Evolutionary conservation across 2,797 vertebrate genomes (phyloP).

Genomic region (Limosa lapponica): DNA sequence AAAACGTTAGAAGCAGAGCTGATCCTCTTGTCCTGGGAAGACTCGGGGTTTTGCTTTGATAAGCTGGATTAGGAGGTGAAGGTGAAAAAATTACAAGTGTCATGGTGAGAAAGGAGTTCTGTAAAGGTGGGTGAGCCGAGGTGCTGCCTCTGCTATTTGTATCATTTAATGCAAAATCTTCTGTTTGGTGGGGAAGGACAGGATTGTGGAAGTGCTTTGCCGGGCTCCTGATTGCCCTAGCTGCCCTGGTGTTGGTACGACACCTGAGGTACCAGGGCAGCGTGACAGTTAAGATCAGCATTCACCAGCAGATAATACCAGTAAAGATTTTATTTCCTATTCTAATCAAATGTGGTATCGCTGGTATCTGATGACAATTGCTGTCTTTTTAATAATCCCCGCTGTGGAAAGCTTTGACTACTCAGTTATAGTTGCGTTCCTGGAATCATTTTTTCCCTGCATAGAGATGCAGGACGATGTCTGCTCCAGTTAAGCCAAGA

Average conservation of each 20-base stretch:
- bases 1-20: background rate
- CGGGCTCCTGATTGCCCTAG: background rate
- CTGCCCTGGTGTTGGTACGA: background rate
- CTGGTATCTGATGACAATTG: conserved; percentile 24
- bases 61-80: background rate
- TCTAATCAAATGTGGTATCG: background rate
- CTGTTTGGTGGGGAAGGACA: background rate
- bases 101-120: background rate
- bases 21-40: background rate
- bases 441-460: background rate
- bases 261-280: background rate
- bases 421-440: background rate
- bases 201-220: background rate
- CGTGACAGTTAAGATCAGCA: background rate
- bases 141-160: background rate
- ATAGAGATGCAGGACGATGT: background rate
- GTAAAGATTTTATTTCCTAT: background rate
- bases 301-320: background rate
- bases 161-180: background rate
- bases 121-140: background rate
- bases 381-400: background rate
- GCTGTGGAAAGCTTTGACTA: background rate
- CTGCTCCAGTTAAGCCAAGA: conserved; percentile 6
- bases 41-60: background rate
- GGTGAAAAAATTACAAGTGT: background rate